phyloP scores from a whole-genome alignment of 2,113 vertebrate species.

The Chascanopsetta lugubris region DNA sequence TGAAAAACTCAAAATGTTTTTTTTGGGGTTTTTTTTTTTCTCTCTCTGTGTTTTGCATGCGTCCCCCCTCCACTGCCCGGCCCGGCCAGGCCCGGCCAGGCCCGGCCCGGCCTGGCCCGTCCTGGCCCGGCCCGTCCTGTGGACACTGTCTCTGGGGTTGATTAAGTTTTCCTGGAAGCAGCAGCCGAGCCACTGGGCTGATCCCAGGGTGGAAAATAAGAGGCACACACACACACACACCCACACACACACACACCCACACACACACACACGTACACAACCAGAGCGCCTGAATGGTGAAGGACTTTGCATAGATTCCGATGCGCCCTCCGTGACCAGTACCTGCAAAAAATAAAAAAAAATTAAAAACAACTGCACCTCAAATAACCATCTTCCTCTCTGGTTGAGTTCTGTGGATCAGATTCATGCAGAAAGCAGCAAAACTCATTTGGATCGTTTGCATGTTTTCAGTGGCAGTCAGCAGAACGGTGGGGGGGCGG shows the following conservation, averaged over 20 bases:
- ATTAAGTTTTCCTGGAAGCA: constrained; percentile 69
- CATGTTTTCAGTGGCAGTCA: background rate
- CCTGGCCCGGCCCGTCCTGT: constrained; percentile 19
- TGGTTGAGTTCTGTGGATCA: background rate
- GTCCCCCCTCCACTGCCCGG: too few species aligned
- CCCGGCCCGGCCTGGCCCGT: too few species aligned
- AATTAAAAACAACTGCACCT: constrained; percentile 7
- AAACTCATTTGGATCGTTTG: too few species aligned
- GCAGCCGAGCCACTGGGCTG: constrained; percentile 47
- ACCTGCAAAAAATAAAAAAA: too few species aligned
- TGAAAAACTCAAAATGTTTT: constrained; percentile 10
- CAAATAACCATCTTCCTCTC: background rate
- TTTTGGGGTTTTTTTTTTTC: background rate
- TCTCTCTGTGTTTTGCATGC: background rate
- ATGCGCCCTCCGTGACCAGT: too few species aligned
- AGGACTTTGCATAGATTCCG: constrained; percentile 1
- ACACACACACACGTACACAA: too few species aligned
- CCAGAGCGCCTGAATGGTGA: constrained; percentile 16
- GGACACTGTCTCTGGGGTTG: constrained; percentile 42
- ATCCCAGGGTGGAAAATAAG: constrained; percentile 57
- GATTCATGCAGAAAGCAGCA: too few species aligned
- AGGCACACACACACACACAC: too few species aligned
- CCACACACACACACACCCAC: too few species aligned
- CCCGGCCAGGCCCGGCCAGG: too few species aligned
- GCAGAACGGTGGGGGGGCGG: background rate